Evolutionary conservation across 2,888 invertebrate genomes (phyloP).

Genomic region (Lasioglossum zephyrum): DNA sequence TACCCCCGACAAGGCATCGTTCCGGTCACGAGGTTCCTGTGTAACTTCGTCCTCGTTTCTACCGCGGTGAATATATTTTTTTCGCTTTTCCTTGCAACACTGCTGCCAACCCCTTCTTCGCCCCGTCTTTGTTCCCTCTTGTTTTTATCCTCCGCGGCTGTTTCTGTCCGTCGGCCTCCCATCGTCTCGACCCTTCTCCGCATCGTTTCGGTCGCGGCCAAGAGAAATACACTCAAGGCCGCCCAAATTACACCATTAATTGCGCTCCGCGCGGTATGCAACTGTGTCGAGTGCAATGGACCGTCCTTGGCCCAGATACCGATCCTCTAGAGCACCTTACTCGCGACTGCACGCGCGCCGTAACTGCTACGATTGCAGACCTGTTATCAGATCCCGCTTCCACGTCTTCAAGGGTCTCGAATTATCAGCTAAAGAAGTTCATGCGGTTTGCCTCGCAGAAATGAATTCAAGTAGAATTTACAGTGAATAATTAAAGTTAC

Average conservation of each 20-base stretch:
- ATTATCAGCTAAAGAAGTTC: background rate
- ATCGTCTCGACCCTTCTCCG: background rate
- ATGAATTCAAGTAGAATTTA: no score
- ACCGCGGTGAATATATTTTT: slow-evolving; percentile 52
- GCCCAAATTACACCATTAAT: slow-evolving; percentile 74
- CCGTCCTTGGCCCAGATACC: slow-evolving; percentile 75
- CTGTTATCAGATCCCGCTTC: background rate
- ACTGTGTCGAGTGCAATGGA: slow-evolving; percentile 69
- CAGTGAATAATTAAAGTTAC: no score
- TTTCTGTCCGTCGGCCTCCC: background rate
- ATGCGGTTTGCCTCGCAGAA: no score
- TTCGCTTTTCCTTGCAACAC: background rate
- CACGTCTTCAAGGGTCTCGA: background rate
- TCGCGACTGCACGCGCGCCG: slow-evolving; percentile 12
- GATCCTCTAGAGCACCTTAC: slow-evolving; percentile 54
- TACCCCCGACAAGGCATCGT: slow-evolving; percentile 64
- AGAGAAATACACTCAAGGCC: slow-evolving; percentile 60
- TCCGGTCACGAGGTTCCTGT: slow-evolving; percentile 64
- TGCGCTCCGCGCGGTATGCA: slow-evolving; percentile 67
- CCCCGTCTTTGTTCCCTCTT: background rate
- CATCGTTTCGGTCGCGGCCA: slow-evolving; percentile 52
- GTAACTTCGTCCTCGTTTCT: slow-evolving; percentile 59
- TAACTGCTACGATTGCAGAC: slow-evolving; percentile 9
- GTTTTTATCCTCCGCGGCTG: background rate
- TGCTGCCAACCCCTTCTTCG: background rate